Evolutionary conservation across 2,113 vertebrate species (phyloP).

Genomic region (Corvus moneduloides): DNA sequence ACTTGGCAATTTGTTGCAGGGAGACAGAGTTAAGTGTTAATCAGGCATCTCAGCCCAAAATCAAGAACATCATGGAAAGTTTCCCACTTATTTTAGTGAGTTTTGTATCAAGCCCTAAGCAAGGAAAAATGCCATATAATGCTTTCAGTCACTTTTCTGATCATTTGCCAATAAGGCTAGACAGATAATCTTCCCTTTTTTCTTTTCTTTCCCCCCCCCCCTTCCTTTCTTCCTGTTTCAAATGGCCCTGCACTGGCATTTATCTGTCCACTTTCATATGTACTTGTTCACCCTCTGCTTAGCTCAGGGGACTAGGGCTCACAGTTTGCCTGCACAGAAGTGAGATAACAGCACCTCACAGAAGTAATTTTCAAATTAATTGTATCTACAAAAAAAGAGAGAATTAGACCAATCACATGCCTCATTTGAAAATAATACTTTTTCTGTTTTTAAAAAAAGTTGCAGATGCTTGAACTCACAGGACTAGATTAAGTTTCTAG

Average conservation of each 20-base stretch:
- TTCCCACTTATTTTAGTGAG: not conserved
- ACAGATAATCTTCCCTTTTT: not conserved
- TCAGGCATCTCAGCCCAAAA: not conserved
- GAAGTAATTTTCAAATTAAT: not conserved
- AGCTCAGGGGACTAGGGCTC: not conserved
- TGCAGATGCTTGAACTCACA: not conserved
- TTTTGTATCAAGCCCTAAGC: not conserved
- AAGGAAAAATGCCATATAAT: not conserved
- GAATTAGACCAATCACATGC: not conserved
- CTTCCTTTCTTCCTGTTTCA: not conserved
- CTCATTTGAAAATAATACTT: not conserved
- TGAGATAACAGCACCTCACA: not conserved
- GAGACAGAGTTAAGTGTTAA: not conserved
- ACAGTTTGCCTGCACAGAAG: not conserved
- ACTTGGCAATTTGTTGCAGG: not conserved
- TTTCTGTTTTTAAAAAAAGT: not conserved
- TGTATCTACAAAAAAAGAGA: not conserved
- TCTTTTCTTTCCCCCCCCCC: rapidly evolving
- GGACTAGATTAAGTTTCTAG: not conserved
- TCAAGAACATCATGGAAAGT: not conserved
- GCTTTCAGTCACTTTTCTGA: not conserved
- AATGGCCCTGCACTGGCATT: not conserved
- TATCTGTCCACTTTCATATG: not conserved
- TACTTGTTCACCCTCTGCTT: not conserved
- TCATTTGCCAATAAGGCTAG: not conserved